Evolutionary conservation across 2,797 vertebrate genomes (phyloP).

Genomic region (Rachycentron canadum): DNA sequence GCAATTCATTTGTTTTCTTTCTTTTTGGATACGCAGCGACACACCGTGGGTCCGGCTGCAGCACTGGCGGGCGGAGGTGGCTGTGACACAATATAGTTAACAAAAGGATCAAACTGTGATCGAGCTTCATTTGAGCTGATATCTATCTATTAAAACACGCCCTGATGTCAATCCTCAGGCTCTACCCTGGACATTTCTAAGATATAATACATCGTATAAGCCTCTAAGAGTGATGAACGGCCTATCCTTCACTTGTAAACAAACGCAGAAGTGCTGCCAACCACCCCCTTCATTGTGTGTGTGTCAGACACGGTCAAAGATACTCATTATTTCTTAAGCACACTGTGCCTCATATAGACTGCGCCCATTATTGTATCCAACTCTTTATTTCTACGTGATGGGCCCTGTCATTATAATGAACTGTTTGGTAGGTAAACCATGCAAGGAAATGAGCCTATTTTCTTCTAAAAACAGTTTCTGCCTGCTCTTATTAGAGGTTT

Average conservation of each 20-base stretch:
- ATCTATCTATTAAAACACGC: neutral
- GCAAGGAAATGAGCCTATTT: neutral
- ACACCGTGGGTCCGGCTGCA: neutral
- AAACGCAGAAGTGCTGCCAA: neutral
- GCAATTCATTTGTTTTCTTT: neutral
- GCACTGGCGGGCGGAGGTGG: neutral
- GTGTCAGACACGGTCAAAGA: neutral
- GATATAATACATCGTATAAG: neutral
- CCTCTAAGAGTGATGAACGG: neutral
- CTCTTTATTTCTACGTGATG: constrained; percentile 1
- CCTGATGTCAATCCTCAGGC: neutral
- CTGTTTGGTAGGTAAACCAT: constrained; percentile 14
- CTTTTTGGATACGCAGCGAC: neutral
- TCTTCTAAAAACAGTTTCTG: constrained; percentile 1
- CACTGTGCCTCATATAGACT: too few relatives aligned
- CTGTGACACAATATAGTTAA: neutral
- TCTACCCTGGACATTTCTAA: neutral
- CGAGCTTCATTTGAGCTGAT: neutral
- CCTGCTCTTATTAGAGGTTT: constrained; percentile 7
- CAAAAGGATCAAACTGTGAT: neutral
- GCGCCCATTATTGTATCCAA: neutral
- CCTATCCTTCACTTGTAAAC: neutral
- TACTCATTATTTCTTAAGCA: neutral
- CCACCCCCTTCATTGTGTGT: neutral
- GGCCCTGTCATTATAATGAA: constrained; percentile 16